These are phyloP conservation scores for Plebejus argus DNA, from an alignment of 2,888 invertebrate species.

Conservation along the genomic window DNA sequence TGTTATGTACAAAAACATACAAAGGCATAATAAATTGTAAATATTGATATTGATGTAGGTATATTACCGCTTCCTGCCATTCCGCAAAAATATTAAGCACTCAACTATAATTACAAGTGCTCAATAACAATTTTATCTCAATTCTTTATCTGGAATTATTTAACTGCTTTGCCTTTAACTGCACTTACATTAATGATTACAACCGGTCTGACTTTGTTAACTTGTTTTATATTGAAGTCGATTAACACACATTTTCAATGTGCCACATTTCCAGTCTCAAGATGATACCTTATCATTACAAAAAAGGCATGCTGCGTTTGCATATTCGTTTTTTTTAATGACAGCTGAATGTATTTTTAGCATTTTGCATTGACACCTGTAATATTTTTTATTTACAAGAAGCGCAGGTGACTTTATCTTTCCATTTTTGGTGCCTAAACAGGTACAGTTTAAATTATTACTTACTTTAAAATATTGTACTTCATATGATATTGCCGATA, in stretches of 20 bases:
- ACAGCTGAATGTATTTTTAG: slow-evolving; percentile 15
- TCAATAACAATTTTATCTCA: slow-evolving; percentile 22
- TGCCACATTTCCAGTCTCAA: not conserved
- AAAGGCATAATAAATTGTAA: not conserved
- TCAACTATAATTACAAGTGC: slow-evolving; percentile 9
- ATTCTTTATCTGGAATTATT: slow-evolving; percentile 12
- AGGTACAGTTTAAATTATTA: not conserved
- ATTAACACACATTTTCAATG: slow-evolving; percentile 9
- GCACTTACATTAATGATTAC: slow-evolving; percentile 27
- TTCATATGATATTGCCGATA: not conserved
- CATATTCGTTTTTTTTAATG: not conserved
- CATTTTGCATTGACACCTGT: not conserved
- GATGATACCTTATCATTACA: not conserved
- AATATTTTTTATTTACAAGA: not conserved
- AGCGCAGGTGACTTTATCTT: not conserved
- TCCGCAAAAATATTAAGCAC: not conserved
- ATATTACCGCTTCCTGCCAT: not conserved
- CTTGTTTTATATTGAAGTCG: slow-evolving; percentile 1
- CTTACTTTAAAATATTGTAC: too few relatives aligned
- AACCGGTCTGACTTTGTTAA: slow-evolving; percentile 24
- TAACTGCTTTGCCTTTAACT: slow-evolving; percentile 23
- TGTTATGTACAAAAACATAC: not conserved
- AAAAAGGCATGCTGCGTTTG: not conserved
- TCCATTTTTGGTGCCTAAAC: not conserved
- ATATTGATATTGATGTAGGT: not conserved